Evolutionary conservation across 2,113 vertebrate genomes (phyloP).

Genomic region (Thryonomys swinderianus): DNA sequence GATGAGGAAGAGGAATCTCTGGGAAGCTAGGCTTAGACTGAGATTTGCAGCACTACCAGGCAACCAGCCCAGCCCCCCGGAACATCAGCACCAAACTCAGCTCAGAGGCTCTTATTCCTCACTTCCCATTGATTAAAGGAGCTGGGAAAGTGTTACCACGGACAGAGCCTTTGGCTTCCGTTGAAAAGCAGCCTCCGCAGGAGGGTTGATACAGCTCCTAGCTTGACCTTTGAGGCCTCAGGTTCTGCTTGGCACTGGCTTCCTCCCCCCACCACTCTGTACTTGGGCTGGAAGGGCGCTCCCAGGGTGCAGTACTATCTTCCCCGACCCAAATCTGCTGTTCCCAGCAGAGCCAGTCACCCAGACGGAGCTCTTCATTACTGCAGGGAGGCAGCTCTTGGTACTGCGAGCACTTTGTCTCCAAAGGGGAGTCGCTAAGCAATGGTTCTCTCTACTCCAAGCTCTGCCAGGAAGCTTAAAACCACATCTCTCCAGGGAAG

Average conservation of each 20-base stretch:
- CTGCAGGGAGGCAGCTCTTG: neutral
- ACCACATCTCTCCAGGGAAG: conserved; percentile 44
- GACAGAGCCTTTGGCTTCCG: conserved; percentile 74
- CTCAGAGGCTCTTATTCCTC: conserved; percentile 82
- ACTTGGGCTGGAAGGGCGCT: neutral
- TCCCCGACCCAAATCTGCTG: conserved; percentile 24
- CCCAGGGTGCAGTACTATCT: conserved; percentile 2
- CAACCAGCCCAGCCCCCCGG: conserved; percentile 29
- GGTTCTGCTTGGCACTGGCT: neutral
- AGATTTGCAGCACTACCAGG: conserved; percentile 71
- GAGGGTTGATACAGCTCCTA: conserved; percentile 53
- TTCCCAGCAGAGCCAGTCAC: conserved; percentile 63
- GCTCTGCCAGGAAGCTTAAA: conserved; percentile 48
- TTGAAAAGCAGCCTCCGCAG: conserved; percentile 15
- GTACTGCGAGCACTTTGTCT: neutral
- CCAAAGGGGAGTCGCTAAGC: conserved; percentile 53
- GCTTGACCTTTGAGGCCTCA: conserved; percentile 33
- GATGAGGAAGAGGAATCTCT: neutral
- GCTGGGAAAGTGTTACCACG: conserved; percentile 75
- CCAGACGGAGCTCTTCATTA: conserved; percentile 50
- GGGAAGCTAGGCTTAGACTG: conserved; percentile 57
- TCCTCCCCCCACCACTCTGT: neutral
- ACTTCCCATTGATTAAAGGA: conserved; percentile 74
- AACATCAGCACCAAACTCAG: conserved; percentile 83
- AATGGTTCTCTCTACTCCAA: conserved; percentile 63